Evolutionary conservation across 1,140 invertebrate species (phyloP).

Genomic region (silkworm (Bombyx mori)): DNA sequence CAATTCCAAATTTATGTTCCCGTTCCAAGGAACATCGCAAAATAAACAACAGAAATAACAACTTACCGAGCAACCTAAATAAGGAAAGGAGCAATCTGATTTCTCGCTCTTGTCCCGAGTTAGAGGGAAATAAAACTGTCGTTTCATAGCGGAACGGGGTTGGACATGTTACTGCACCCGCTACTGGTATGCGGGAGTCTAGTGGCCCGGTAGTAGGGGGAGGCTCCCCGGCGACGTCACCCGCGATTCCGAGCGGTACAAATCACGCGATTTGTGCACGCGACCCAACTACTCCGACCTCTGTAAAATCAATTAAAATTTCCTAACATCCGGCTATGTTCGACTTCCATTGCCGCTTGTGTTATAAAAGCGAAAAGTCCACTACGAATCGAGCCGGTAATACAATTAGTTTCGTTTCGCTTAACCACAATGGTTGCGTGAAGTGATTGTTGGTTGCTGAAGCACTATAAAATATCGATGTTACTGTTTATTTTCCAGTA

Average conservation of each 20-base stretch:
- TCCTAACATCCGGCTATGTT: slow-evolving; percentile 1
- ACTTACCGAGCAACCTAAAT: slow-evolving; percentile 14
- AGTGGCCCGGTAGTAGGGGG: slow-evolving; percentile 27
- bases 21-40: background rate
- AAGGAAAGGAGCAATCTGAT: slow-evolving; percentile 24
- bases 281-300: slow-evolving; percentile 28
- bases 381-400: background rate
- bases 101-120: slow-evolving; percentile 30
- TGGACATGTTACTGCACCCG: slow-evolving; percentile 49
- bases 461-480: slow-evolving; percentile 50
- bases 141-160: slow-evolving; percentile 50
- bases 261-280: slow-evolving; percentile 56
- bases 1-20: too few species aligned
- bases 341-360: slow-evolving; percentile 14
- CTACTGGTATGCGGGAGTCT: slow-evolving; percentile 42
- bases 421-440: background rate
- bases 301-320: slow-evolving; percentile 14
- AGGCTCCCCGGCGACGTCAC: slow-evolving; percentile 36
- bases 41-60: slow-evolving; percentile 1
- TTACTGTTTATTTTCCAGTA: slow-evolving; percentile 57
- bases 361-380: background rate
- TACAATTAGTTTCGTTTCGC: background rate
- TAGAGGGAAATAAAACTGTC: slow-evolving; percentile 51
- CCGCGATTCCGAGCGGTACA: slow-evolving; percentile 44
- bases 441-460: slow-evolving; percentile 1